A percentile compares a stretch with the other conserved stretches of the same genome.
Conservation (phyloP, 2,113 vertebrate species). For the Clarias gariepinus region DNA sequence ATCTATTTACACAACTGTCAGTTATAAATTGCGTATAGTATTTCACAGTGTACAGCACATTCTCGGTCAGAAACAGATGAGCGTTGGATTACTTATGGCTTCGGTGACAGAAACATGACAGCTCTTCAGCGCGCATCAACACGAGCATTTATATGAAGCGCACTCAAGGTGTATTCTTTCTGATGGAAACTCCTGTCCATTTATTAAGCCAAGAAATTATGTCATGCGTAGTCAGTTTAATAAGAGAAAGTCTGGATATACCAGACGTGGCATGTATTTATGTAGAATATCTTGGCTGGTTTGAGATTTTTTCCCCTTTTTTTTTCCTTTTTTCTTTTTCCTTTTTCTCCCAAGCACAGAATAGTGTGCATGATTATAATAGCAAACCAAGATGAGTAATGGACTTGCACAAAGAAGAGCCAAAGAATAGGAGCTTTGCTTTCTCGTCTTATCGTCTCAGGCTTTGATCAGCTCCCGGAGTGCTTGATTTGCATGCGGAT, state of each 20-base stretch:
- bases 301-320: slow-evolving; percentile 13
- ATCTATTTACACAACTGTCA: slow-evolving; percentile 35
- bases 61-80: not conserved
- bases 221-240: not conserved
- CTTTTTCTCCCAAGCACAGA: slow-evolving; percentile 19
- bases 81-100: slow-evolving; percentile 15
- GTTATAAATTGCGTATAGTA: slow-evolving; percentile 19
- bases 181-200: not conserved
- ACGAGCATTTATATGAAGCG: slow-evolving; percentile 9
- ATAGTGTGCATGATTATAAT: slow-evolving; percentile 38
- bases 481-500: slow-evolving; percentile 36
- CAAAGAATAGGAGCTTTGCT: slow-evolving; percentile 32
- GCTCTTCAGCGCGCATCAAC: slow-evolving; percentile 10
- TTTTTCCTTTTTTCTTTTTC: not conserved
- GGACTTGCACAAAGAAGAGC: slow-evolving; percentile 40
- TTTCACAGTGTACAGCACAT: slow-evolving; percentile 18
- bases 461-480: slow-evolving; percentile 50
- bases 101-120: slow-evolving; percentile 9
- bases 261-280: slow-evolving; percentile 14
- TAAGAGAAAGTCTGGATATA: not conserved
- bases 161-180: not conserved
- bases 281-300: not conserved
- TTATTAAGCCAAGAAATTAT: not conserved
- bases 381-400: slow-evolving; percentile 38
- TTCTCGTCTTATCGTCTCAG: slow-evolving; percentile 39